Base-by-base conservation (phyloP, 2,113 vertebrate species). In the Oreocharis arfaki region DNA sequence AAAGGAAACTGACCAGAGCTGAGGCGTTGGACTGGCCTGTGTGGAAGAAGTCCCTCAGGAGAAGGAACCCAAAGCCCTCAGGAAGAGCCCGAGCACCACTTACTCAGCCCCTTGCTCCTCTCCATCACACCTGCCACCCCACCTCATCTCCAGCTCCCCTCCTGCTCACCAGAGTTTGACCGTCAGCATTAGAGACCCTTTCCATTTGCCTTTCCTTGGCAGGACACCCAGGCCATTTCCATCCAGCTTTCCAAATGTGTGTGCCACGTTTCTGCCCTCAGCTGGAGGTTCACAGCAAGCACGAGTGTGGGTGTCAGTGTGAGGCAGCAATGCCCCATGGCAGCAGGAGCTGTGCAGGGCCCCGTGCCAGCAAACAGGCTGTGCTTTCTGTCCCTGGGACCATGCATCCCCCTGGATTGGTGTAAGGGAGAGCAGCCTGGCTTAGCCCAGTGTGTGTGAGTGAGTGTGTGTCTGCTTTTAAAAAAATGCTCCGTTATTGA, bases 301-400 rank as follows among this genome's bases (percentile, higher is more conserved):
- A 39, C 0, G 0, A 59, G 22, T n/a, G 47, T n/a, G 12, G 30
- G 52, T 7, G 3, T 57, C 78, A 33, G 53, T 2, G 3, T 0
- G 1, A 17, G 1, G 2, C 7, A 12, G 64, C 8, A 1, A 8
- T 87, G 68, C 44, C 57, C 27, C 17, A 4, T 7, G 1, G 3
- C 37, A 61, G 33, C 35, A 6, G 60, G 56, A 57, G n/a, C 7
- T 16, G 13, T 52, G 47, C 4, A 5, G 49, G 76, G 50, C 50
- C 47, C 56, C 39, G 27, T 6, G 4, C 49, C 39, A 73, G 35
- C 28, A 22, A 5, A 9, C 13, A 28, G 47, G 37, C 60, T 78
- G 60, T 6, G 6, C 24, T 46, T 19, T 47, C 49, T 74, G 46
- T 5, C 33, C 28, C 24, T 30, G 37, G 37, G 41, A 16, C 79